A percentile compares a stretch with the other conserved stretches of the same genome.
These are phyloP conservation scores for Lepidostoma basale DNA, from an alignment of 1,140 invertebrate species.

Conservation along the genomic window DNA sequence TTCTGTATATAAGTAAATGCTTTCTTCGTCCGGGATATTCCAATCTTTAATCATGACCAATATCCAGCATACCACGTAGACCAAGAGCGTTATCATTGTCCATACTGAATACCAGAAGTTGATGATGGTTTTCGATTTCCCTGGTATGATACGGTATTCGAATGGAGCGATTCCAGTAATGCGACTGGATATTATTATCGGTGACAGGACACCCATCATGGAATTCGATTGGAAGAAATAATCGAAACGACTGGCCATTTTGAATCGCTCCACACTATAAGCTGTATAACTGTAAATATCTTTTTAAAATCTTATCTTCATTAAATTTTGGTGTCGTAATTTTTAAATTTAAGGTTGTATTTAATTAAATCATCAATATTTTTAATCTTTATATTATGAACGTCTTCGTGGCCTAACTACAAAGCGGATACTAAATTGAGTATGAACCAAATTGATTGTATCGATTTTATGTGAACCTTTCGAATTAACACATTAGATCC, in stretches of 20 bases:
- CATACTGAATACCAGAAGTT: neutral
- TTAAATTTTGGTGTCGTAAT: neutral
- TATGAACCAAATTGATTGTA: too few relatives aligned
- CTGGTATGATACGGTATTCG: neutral
- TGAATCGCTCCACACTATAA: too few relatives aligned
- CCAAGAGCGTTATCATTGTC: neutral
- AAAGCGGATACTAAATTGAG: too few relatives aligned
- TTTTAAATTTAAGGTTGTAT: neutral
- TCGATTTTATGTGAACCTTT: too few relatives aligned
- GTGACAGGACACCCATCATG: neutral
- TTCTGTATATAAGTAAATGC: neutral
- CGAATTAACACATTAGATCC: too few relatives aligned
- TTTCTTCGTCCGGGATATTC: neutral
- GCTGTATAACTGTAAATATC: neutral
- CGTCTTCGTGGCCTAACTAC: neutral
- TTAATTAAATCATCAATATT: neutral
- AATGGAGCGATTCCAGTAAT: neutral
- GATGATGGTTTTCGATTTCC: neutral
- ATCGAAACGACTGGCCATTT: too few relatives aligned
- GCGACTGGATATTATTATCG: neutral
- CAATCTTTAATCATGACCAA: neutral
- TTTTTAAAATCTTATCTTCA: neutral
- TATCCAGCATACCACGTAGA: neutral
- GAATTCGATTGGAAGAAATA: too few relatives aligned
- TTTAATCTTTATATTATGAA: neutral